Conservation (phyloP, 2,797 vertebrate species). For the Myotis pilosus region DNA sequence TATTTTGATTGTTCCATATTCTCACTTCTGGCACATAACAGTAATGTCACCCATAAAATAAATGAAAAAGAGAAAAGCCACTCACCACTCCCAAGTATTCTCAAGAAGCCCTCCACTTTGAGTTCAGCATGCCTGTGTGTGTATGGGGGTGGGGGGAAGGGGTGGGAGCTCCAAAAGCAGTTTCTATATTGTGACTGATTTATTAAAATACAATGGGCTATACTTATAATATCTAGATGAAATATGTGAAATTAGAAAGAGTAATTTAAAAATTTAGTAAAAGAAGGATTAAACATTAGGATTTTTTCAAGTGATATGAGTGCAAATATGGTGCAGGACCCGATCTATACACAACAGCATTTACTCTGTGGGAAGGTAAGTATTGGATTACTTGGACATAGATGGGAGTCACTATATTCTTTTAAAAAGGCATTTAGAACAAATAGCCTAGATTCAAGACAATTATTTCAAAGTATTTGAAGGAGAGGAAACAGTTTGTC, state of each 20-base stretch:
- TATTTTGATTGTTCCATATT: background rate
- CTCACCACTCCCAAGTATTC: background rate
- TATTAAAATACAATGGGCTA: background rate
- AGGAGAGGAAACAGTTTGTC: background rate
- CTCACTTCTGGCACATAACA: background rate
- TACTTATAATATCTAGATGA: background rate
- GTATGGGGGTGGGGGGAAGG: too few species aligned
- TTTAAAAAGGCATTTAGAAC: background rate
- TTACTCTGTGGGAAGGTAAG: background rate
- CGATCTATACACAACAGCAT: background rate
- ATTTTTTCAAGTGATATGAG: background rate
- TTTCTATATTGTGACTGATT: background rate
- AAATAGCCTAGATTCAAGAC: background rate
- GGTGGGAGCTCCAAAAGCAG: too few species aligned
- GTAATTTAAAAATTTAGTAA: background rate
- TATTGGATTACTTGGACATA: background rate
- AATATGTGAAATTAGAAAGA: background rate
- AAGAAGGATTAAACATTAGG: background rate
- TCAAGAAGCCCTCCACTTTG: background rate
- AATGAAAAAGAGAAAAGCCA: background rate
- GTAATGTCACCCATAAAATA: background rate
- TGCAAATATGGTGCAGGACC: background rate
- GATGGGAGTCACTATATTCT: background rate
- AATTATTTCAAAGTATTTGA: background rate
- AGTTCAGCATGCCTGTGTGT: background rate